Conservation (phyloP, 2,113 vertebrate genomes). For the Megalops atlanticus region DNA sequence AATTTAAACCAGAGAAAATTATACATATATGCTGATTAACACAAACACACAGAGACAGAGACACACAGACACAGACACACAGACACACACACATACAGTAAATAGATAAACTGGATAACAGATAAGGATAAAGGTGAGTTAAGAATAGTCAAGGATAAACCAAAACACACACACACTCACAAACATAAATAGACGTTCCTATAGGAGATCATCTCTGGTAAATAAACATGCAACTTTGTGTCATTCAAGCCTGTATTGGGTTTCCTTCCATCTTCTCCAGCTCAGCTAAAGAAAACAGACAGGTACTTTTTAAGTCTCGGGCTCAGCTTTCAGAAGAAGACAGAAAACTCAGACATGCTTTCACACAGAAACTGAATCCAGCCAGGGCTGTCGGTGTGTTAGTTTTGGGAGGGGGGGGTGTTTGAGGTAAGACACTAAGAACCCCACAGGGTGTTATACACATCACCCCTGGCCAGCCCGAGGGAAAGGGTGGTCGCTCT, state of each 20-base stretch:
- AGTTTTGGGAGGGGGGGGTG: neutral
- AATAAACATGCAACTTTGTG: neutral
- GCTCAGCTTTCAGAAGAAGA: neutral
- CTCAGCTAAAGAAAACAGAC: neutral
- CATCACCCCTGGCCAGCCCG: neutral
- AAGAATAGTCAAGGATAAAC: no score
- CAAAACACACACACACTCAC: no score
- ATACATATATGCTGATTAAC: no score
- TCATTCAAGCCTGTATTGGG: neutral
- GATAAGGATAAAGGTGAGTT: no score
- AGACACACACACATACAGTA: no score
- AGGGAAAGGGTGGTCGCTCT: conserved; percentile 65
- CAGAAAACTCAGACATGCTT: neutral
- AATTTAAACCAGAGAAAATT: neutral
- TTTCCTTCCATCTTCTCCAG: neutral
- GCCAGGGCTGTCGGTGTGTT: neutral
- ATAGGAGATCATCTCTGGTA: neutral
- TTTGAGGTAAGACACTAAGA: neutral
- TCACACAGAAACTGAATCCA: conserved; percentile 15
- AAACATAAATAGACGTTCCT: no score
- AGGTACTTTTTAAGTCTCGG: neutral
- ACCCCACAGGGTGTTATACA: neutral
- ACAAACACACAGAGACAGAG: no score
- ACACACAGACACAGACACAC: no score
- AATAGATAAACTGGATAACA: no score